phyloP scores from a whole-genome alignment of 1,140 invertebrate species.

The Drosophila athabasca region DNA sequence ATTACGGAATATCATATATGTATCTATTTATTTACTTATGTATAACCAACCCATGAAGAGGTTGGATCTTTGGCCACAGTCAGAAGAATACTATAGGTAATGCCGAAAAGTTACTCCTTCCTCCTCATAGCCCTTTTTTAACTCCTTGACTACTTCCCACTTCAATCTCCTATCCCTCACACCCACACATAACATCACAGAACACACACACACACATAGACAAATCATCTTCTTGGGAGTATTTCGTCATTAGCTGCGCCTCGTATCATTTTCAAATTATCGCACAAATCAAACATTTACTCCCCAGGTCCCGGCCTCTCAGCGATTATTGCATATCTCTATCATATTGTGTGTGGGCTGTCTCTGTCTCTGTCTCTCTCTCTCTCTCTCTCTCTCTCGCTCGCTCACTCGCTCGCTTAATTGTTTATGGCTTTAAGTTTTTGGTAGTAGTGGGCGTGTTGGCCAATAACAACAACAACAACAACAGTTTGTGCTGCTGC shows the following conservation, averaged over 20 bases:
- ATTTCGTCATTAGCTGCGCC: constrained; percentile 34
- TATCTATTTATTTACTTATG: too few species aligned
- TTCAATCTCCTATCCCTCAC: too few species aligned
- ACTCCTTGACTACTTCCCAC: too few species aligned
- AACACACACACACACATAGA: too few species aligned
- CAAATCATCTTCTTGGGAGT: constrained; percentile 25
- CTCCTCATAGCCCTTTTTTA: too few species aligned
- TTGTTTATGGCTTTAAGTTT: constrained; percentile 62
- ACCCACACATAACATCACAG: background rate
- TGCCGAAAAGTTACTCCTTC: too few species aligned
- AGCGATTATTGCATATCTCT: too few species aligned
- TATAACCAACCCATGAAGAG: too few species aligned
- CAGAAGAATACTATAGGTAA: too few species aligned
- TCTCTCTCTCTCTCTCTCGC: constrained; percentile 32
- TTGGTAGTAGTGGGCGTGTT: constrained; percentile 44
- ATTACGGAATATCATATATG: too few species aligned
- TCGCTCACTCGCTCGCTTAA: constrained; percentile 52
- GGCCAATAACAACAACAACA: constrained; percentile 27
- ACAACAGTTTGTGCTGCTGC: constrained; percentile 4
- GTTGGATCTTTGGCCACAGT: too few species aligned
- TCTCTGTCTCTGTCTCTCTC: constrained; percentile 11
- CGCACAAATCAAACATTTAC: constrained; percentile 61
- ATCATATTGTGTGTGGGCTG: constrained; percentile 35
- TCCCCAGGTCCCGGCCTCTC: constrained; percentile 11
- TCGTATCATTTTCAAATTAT: constrained; percentile 68